Base-by-base conservation (phyloP, 2,888 invertebrate species). In the Gymnoscelis rufifasciata region DNA sequence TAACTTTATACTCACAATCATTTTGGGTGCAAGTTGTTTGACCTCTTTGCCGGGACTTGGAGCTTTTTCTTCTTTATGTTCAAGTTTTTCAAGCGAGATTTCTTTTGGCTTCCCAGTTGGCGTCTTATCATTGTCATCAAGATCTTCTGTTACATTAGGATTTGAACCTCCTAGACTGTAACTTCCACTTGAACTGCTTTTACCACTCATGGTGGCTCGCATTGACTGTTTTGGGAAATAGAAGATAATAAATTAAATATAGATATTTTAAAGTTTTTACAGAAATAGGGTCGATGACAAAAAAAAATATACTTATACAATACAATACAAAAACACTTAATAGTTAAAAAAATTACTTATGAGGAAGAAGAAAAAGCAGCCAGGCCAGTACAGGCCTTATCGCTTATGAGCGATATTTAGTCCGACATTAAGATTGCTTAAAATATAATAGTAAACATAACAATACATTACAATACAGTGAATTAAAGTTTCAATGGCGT, bases 161-260 rank as follows among this genome's bases (percentile, higher is more conserved):
- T 84, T 83, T 51, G 87, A 88, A 51, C 86, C 86, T 50, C 82
- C 78, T 78, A 88, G 76, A 68, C 86, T 87, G 63, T 87, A 88
- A 66, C 88, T 88, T 57, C 87, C 88, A 68, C 88, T 88, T 51
- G 88, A 88, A 71, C 88, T 88, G 70, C 87, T 88, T 64, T 88
- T 88, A 38, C 86, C 84, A 62, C 86, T 88, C 60, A 81, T 68
- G 35, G 72, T 73, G 56, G 80, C 83, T 58, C 77, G 76, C 51
- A 71, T 60, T 51, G 56, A 67, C 79, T 81, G 11, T n/a, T 33
- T n/a, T n/a, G 51, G 49, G 68, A 68, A 46, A 35, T 31, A 46
- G 38, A 8, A 10, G 7, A 29, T 24, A 52, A 53, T 6, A 33
- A 43, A 15, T 43, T 27, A 31, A 14, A 43, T 8, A 49, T 10